Percentiles rank a stretch among this genome's conserved stretches.
These are phyloP conservation scores for Propsilocerus akamusi DNA, from an alignment of 1,140 invertebrate species.

Conservation along the genomic window DNA sequence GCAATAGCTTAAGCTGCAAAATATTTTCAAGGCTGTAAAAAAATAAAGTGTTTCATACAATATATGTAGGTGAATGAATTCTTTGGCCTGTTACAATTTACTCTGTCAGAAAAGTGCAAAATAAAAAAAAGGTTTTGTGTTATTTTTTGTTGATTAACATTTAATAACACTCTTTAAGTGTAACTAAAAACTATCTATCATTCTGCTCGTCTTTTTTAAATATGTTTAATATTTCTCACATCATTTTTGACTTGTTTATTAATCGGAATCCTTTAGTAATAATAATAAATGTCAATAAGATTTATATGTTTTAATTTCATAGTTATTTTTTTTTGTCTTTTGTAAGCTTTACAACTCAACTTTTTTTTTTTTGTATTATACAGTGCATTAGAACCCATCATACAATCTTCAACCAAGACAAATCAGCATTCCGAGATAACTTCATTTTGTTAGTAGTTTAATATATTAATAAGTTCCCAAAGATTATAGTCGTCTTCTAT, in stretches of 20 bases:
- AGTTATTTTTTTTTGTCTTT: too few species aligned
- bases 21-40: too few species aligned
- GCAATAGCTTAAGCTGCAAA: too few species aligned
- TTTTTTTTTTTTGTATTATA: neutral
- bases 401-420: neutral
- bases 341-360: constrained; percentile 2
- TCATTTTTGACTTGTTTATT: neutral
- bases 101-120: too few species aligned
- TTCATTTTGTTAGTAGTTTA: too few species aligned
- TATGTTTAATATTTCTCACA: neutral
- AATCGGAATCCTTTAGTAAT: too few species aligned
- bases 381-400: neutral
- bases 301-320: neutral
- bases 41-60: too few species aligned
- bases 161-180: constrained; percentile 2
- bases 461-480: too few species aligned
- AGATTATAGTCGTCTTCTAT: too few species aligned
- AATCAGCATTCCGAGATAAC: too few species aligned
- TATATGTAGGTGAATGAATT: too few species aligned
- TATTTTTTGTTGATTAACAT: constrained; percentile 1
- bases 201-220: neutral
- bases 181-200: constrained; percentile 4
- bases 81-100: too few species aligned
- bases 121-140: neutral
- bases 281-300: neutral